Evolutionary conservation across 1,140 invertebrate genomes (phyloP).

Genomic region (Mizuhopecten yessoensis): DNA sequence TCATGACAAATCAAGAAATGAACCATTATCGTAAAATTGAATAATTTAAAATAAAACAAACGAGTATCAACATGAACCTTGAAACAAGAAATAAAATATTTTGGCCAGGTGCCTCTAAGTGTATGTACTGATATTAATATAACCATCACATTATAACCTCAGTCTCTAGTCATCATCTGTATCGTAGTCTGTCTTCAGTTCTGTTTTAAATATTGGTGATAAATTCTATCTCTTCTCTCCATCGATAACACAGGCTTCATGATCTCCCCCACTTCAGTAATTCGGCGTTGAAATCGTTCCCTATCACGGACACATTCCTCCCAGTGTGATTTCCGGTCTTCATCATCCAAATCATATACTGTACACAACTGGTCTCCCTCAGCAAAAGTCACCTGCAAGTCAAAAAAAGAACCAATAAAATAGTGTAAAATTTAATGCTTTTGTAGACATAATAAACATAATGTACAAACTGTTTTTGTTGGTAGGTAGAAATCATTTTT

Average conservation of each 20-base stretch:
- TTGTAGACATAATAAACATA: too few species aligned
- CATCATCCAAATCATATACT: constrained; percentile 45
- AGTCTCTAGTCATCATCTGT: neutral
- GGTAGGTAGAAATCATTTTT: too few species aligned
- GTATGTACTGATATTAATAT: neutral
- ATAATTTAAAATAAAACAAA: too few species aligned
- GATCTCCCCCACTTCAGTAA: constrained; percentile 56
- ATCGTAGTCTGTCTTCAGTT: neutral
- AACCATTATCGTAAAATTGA: too few species aligned
- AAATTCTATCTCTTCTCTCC: constrained; percentile 43
- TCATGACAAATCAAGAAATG: too few species aligned
- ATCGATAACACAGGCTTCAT: constrained; percentile 55
- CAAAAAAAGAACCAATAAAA: constrained; percentile 41
- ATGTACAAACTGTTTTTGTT: too few species aligned
- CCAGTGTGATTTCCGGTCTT: constrained; percentile 68
- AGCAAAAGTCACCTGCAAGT: constrained; percentile 68
- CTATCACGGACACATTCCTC: constrained; percentile 64
- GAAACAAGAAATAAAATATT: neutral
- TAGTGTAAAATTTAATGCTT: too few species aligned
- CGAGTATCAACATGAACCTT: too few species aligned
- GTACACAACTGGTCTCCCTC: constrained; percentile 56
- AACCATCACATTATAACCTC: constrained; percentile 4
- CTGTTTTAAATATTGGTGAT: neutral
- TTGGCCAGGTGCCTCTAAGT: neutral
- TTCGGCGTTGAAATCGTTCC: constrained; percentile 64